Base-by-base conservation (phyloP, 1,140 invertebrate genomes). In the Triops longicaudatus region DNA sequence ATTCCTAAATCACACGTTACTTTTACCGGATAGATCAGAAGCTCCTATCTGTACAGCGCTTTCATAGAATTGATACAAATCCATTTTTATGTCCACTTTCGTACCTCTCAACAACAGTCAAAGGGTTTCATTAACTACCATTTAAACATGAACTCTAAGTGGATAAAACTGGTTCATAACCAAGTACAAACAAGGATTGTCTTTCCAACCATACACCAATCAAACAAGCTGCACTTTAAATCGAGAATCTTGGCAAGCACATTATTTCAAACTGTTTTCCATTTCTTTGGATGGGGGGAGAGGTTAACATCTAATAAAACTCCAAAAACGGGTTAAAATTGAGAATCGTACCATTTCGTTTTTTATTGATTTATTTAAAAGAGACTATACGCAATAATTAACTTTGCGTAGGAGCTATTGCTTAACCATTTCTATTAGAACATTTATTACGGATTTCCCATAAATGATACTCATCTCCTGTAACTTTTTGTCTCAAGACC, bases 171-270 rank as follows among this genome's bases (percentile, higher is more conserved):
- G 50, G 50, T 63, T 63, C 50, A 63, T n/a, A 63, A 63, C 44
- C 44, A 63, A 63, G 50, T 63, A 63, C 50, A 63, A 63, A 63
- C 50, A 63, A 63, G 22, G 50, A 63, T 63, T 63, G 50, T 63
- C 50, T 63, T 63, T 17, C n/a, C 50, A 63, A 22, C 50, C 50
- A 63, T 2, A 63, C 50, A 63, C 10, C 50, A 63, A 63, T 17
- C 50, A 63, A 63, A 63, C 22, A 63, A 63, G 50, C 50, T 17
- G n/a, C 50, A 22, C 50, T 22, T 37, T 37, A 63, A 63, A 63
- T 0, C 6, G 6, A 63, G 14, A 37, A 37, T 63, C 22, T 10
- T 63, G 14, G 0, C 50, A 63, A 63, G 50, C 50, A n/a, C 1
- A 6, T 63, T 63, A 6, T 63, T 14, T 9, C 17, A 63, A 22